These are phyloP conservation scores for Megaceryle torquata DNA, from an alignment of 2,113 vertebrate species.

Conservation along the genomic window DNA sequence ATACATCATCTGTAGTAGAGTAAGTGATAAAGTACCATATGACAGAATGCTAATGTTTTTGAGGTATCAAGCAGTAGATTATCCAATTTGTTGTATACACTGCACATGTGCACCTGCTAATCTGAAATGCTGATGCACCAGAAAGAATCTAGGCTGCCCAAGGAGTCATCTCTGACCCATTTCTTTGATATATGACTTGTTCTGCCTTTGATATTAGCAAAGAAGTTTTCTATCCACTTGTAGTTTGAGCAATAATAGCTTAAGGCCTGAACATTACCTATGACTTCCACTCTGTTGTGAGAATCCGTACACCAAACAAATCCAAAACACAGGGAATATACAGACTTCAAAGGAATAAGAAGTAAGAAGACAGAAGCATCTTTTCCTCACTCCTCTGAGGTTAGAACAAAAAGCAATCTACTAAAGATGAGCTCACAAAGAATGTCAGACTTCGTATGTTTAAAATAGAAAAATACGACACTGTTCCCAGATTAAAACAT, in stretches of 20 bases:
- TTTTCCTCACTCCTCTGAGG: slow-evolving; percentile 2
- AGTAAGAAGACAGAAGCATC: not conserved
- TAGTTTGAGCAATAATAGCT: slow-evolving; percentile 38
- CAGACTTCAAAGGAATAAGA: slow-evolving; percentile 41
- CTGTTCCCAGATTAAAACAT: slow-evolving; percentile 60
- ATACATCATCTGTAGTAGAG: not conserved
- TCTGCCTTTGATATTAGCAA: slow-evolving; percentile 21
- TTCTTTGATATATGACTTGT: slow-evolving; percentile 54
- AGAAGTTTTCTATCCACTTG: slow-evolving; percentile 30
- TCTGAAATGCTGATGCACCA: slow-evolving; percentile 59
- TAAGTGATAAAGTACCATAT: slow-evolving; percentile 29
- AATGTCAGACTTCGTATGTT: slow-evolving; percentile 50
- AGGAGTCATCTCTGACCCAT: slow-evolving; percentile 40
- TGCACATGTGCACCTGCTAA: slow-evolving; percentile 40
- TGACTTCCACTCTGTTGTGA: slow-evolving; percentile 24
- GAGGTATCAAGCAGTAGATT: slow-evolving; percentile 8
- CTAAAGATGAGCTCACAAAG: slow-evolving; percentile 42
- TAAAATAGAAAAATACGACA: slow-evolving; percentile 59
- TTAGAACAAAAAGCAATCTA: slow-evolving; percentile 33
- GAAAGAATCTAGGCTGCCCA: slow-evolving; percentile 37
- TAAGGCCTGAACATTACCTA: slow-evolving; percentile 14
- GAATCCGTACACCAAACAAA: not conserved
- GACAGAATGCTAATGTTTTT: slow-evolving; percentile 17
- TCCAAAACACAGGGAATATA: not conserved
- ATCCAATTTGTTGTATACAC: not conserved